phyloP scores from a whole-genome alignment of 2,888 invertebrate species.

The Brachyopa scutellaris region DNA sequence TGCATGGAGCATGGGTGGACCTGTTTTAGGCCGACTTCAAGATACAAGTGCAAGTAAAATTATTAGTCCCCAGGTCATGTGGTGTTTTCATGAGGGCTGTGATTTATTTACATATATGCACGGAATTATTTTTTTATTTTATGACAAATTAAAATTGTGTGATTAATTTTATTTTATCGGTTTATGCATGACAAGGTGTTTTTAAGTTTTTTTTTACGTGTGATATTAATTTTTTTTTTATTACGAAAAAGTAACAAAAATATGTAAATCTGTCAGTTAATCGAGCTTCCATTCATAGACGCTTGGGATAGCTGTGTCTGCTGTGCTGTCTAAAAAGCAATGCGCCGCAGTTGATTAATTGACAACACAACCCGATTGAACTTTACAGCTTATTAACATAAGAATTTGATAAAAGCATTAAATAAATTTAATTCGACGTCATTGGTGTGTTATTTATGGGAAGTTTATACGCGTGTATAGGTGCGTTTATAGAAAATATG shows the following conservation, averaged over 20 bases:
- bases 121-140: not conserved
- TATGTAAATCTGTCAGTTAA: conserved; percentile 16
- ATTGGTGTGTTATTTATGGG: no score
- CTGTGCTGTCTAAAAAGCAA: no score
- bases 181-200: no score
- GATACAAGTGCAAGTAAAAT: conserved; percentile 5
- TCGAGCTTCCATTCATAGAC: not conserved
- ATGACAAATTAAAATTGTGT: no score
- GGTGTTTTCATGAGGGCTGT: conserved; percentile 13
- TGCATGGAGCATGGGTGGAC: conserved; percentile 6
- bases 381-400: conserved; percentile 30
- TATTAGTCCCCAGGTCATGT: not conserved
- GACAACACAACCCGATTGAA: conserved; percentile 10
- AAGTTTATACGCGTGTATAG: not conserved
- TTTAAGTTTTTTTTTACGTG: no score
- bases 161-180: no score
- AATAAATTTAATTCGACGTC: not conserved
- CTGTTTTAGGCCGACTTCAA: not conserved
- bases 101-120: conserved; percentile 27
- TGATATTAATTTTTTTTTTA: no score
- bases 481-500: not conserved
- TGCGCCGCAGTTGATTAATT: conserved; percentile 27
- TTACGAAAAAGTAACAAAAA: no score
- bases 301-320: no score
- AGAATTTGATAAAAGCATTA: not conserved